A percentile compares a stretch with the other conserved stretches of the same genome.
These are phyloP conservation scores for Nestor notabilis DNA, from an alignment of 2,113 vertebrate species.

Conservation along the genomic window DNA sequence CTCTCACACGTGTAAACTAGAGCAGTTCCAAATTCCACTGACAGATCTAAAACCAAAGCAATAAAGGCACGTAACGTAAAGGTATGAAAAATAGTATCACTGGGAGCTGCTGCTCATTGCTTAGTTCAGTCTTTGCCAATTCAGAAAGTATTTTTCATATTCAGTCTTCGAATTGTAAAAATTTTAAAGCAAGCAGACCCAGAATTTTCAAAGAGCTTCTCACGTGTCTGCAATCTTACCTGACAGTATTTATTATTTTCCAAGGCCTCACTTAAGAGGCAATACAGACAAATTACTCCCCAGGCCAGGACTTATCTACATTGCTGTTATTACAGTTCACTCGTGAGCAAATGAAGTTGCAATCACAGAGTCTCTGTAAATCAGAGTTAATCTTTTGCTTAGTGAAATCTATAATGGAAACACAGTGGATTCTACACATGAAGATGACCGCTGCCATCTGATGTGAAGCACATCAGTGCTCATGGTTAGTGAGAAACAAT, in stretches of 20 bases:
- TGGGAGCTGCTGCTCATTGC: neutral
- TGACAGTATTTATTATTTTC: neutral
- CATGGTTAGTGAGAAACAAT: neutral
- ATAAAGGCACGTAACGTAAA: neutral
- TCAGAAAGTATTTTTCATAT: neutral
- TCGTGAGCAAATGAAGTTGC: neutral
- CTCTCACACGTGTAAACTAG: constrained; percentile 83
- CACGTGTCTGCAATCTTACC: neutral
- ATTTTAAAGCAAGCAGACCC: neutral
- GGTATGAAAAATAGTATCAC: neutral
- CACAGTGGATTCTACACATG: neutral
- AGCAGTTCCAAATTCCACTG: constrained; percentile 85
- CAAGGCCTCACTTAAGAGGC: neutral
- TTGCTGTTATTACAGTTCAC: neutral
- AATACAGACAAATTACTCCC: neutral
- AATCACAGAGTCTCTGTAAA: neutral
- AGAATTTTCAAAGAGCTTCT: neutral
- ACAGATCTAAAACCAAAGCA: constrained; percentile 66
- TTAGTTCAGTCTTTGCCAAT: neutral
- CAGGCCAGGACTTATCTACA: neutral
- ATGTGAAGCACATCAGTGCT: neutral
- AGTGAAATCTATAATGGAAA: neutral
- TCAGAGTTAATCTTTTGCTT: neutral
- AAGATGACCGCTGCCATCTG: neutral
- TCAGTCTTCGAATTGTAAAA: neutral